phyloP scores from a whole-genome alignment of 2,113 vertebrate genomes.

The Lampris incognitus region DNA sequence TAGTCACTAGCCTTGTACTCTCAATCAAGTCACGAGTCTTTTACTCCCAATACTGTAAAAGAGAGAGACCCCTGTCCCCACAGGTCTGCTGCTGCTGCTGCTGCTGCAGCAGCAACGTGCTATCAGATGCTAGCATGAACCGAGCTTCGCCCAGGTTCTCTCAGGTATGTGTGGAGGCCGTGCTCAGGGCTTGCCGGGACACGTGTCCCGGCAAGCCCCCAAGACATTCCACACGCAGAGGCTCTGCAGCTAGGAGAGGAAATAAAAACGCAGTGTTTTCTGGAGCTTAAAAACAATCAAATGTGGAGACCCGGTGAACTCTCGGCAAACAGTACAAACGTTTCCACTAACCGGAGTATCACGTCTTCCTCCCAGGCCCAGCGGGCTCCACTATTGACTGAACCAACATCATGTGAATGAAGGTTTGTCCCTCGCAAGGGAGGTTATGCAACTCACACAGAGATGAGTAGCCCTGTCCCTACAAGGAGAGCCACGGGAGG shows the following conservation, averaged over 20 bases:
- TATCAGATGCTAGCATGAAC: background rate
- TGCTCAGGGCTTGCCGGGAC: conserved; percentile 50
- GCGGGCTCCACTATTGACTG: background rate
- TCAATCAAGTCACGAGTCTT: too few species aligned
- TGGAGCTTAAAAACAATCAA: too few species aligned
- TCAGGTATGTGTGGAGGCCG: background rate
- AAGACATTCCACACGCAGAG: conserved; percentile 9
- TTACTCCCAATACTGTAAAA: too few species aligned
- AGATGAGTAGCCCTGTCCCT: background rate
- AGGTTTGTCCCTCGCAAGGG: background rate
- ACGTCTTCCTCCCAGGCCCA: too few species aligned
- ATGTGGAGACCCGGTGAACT: background rate
- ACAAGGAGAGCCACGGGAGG: background rate
- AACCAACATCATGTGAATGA: background rate
- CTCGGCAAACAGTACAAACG: background rate
- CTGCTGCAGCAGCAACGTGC: too few species aligned
- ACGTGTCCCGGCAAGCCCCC: background rate
- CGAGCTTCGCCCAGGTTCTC: background rate
- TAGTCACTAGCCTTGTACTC: too few species aligned
- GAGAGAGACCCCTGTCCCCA: too few species aligned
- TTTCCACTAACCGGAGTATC: too few species aligned
- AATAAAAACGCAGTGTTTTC: too few species aligned
- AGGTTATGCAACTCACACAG: background rate
- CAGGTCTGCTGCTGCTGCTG: too few species aligned
- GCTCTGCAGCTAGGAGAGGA: background rate